Conservation (phyloP, 92 coral and sea anemone species). For the Phenganax subtilis region DNA sequence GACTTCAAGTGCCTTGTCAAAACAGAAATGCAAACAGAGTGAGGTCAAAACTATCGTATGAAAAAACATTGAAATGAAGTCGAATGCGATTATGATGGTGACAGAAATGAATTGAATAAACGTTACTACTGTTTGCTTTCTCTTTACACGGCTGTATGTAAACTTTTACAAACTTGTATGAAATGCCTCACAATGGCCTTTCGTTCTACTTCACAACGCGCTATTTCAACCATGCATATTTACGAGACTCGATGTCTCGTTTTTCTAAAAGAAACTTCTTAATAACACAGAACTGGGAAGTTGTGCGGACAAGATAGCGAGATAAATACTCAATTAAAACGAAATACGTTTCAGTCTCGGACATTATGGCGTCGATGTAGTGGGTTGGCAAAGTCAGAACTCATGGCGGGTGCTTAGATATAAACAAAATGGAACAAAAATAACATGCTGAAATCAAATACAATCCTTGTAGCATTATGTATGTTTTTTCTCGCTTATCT, state of each 20-base stretch:
- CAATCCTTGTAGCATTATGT: conserved; percentile 25
- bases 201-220: conserved; percentile 34
- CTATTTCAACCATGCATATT: conserved; percentile 40
- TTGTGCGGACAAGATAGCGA: conserved; percentile 32
- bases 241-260: conserved; percentile 33
- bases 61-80: conserved; percentile 28
- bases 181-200: conserved; percentile 30
- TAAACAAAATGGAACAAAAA: conserved; percentile 46
- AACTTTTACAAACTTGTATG: conserved; percentile 8
- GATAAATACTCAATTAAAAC: conserved; percentile 36
- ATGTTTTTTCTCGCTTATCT: conserved; percentile 16
- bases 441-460: conserved; percentile 45
- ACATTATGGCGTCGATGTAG: conserved; percentile 43
- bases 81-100: conserved; percentile 33
- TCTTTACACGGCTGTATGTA: conserved; percentile 8
- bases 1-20: conserved; percentile 44
- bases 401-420: conserved; percentile 48
- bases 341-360: conserved; percentile 27
- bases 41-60: conserved; percentile 35
- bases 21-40: conserved; percentile 43
- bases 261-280: conserved; percentile 1
- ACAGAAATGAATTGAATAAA: conserved; percentile 27
- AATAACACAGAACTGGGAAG: conserved; percentile 20
- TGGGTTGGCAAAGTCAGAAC: conserved; percentile 39
- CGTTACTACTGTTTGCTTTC: conserved; percentile 20